These are phyloP conservation scores for Oryzias dopingdopingensis DNA, from an alignment of 2,797 vertebrate species.

Conservation along the genomic window DNA sequence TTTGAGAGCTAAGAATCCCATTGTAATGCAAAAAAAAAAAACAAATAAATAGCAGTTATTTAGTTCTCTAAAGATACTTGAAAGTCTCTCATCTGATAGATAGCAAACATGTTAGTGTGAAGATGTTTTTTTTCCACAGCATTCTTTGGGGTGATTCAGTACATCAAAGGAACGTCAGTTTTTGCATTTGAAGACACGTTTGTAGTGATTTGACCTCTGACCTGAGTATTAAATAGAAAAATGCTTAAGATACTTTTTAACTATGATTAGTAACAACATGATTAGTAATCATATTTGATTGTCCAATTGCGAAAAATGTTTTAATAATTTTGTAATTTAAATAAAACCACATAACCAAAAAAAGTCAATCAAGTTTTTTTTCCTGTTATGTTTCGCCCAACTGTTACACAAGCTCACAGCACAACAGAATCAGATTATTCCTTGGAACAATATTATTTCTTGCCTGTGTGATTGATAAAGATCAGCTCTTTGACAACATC, in stretches of 20 bases:
- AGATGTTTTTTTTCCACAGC: conserved; percentile 77
- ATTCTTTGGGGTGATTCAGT: conserved; percentile 57
- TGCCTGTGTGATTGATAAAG: conserved; percentile 46
- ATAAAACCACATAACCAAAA: too few relatives aligned
- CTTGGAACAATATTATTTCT: conserved; percentile 5
- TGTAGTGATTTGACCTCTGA: conserved; percentile 36
- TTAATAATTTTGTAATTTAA: too few relatives aligned
- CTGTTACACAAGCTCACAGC: neutral
- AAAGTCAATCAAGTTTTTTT: neutral
- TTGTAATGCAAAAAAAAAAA: conserved; percentile 79
- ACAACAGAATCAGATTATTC: conserved; percentile 30
- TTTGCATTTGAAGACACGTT: conserved; percentile 43
- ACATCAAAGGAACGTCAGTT: conserved; percentile 46
- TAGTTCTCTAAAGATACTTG: conserved; percentile 78
- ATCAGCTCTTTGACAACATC: conserved; percentile 67
- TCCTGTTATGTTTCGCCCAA: neutral
- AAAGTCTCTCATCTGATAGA: conserved; percentile 82
- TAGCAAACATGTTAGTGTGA: conserved; percentile 73
- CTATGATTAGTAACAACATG: too few relatives aligned
- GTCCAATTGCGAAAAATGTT: too few relatives aligned
- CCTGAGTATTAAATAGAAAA: conserved; percentile 15
- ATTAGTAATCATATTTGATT: too few relatives aligned
- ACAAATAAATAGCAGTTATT: conserved; percentile 74
- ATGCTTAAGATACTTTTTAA: neutral
- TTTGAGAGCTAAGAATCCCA: conserved; percentile 78